Evolutionary conservation across 1,140 invertebrate species (phyloP).

Genomic region (Papilio polyxenes): DNA sequence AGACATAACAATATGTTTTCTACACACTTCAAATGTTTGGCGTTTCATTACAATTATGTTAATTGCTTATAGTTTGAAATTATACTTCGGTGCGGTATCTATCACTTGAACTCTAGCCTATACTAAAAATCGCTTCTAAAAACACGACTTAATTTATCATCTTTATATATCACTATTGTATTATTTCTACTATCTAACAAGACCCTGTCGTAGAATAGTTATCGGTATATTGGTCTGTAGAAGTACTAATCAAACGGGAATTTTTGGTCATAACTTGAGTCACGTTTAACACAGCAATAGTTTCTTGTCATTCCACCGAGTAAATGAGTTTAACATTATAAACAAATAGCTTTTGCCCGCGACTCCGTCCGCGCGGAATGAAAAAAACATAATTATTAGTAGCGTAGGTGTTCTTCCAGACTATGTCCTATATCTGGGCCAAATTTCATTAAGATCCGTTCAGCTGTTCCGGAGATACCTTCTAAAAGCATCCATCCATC

Average conservation of each 20-base stretch:
- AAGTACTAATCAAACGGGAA: background rate
- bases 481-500: too few species aligned
- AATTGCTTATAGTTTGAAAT: too few species aligned
- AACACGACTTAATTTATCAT: background rate
- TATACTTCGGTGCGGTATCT: too few species aligned
- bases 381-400: too few species aligned
- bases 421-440: too few species aligned
- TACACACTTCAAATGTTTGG: background rate
- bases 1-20: background rate
- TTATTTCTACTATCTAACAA: background rate
- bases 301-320: background rate
- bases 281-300: background rate
- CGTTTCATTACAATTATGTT: background rate
- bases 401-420: too few species aligned
- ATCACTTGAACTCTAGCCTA: too few species aligned
- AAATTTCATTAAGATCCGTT: too few species aligned
- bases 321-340: background rate
- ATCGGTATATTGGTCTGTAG: too few species aligned
- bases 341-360: background rate
- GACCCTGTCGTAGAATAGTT: background rate
- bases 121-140: background rate
- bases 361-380: too few species aligned
- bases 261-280: background rate
- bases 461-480: too few species aligned
- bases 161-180: background rate